Percentiles rank a stretch among this genome's conserved stretches.
Evolutionary conservation across 2,888 invertebrate species (phyloP).

Genomic region (Heliconius aoede): DNA sequence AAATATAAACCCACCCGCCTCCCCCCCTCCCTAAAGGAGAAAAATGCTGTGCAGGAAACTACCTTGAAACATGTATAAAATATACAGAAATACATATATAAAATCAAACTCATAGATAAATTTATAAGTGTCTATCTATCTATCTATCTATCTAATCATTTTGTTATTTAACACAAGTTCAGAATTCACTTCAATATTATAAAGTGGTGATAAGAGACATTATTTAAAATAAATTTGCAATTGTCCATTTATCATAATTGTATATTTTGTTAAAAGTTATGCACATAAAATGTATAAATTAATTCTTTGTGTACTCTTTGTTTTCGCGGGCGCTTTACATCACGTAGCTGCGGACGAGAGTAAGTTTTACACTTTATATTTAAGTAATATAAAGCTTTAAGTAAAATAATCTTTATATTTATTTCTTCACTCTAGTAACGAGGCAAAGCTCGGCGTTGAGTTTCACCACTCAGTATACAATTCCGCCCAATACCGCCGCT

Average conservation of each 20-base stretch:
- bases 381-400: background rate
- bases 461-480: no score
- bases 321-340: background rate
- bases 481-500: background rate
- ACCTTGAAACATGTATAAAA: no score
- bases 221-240: slow-evolving; percentile 6
- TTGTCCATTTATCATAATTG: background rate
- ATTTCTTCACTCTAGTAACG: no score
- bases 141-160: background rate
- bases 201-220: slow-evolving; percentile 19
- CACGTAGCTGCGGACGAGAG: slow-evolving; percentile 13
- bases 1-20: no score
- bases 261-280: background rate
- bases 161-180: slow-evolving; percentile 15
- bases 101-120: no score
- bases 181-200: slow-evolving; percentile 5
- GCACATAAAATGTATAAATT: slow-evolving; percentile 16
- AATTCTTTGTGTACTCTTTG: background rate
- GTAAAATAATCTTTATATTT: no score
- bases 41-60: no score
- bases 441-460: no score
- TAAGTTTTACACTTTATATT: slow-evolving; percentile 9
- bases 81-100: no score
- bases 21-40: no score
- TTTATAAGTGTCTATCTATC: slow-evolving; percentile 5